Evolutionary conservation across 2,888 invertebrate genomes (phyloP).

Genomic region (Phragmatobia fuliginosa): DNA sequence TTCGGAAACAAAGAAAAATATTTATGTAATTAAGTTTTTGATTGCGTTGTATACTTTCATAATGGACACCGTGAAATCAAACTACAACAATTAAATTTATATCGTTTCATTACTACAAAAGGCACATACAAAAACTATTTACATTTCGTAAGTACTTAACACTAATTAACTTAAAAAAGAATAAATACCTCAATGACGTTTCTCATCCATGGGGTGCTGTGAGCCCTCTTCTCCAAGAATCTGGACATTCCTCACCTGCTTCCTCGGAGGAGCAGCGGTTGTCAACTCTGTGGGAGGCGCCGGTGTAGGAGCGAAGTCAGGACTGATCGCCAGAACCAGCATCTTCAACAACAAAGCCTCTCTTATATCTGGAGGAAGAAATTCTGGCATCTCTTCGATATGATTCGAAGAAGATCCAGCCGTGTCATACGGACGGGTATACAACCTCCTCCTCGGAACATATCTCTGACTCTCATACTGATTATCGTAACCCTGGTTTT

Average conservation of each 20-base stretch:
- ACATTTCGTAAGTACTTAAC: constrained; percentile 67
- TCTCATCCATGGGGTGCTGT: constrained; percentile 60
- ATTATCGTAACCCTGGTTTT: constrained; percentile 76
- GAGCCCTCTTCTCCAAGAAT: constrained; percentile 89
- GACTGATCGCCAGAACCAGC: constrained; percentile 90
- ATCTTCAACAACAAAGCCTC: constrained; percentile 90
- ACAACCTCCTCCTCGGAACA: constrained; percentile 73
- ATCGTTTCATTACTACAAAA: constrained; percentile 62
- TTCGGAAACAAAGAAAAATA: background rate
- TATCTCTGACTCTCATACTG: constrained; percentile 82
- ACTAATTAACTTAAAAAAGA: constrained; percentile 56
- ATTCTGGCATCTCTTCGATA: constrained; percentile 85
- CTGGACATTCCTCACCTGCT: constrained; percentile 90
- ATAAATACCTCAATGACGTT: constrained; percentile 68
- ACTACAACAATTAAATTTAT: constrained; percentile 43
- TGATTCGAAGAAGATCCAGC: constrained; percentile 76
- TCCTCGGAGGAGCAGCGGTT: constrained; percentile 82
- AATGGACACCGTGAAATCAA: constrained; percentile 42
- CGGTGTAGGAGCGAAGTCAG: constrained; percentile 82
- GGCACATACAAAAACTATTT: constrained; percentile 67
- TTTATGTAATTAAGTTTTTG: background rate
- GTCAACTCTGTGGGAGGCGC: constrained; percentile 79
- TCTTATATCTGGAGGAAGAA: constrained; percentile 89
- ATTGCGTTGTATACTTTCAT: background rate
- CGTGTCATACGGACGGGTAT: constrained; percentile 75